These are phyloP conservation scores for Lepidochitona cinerea DNA, from an alignment of 2,888 invertebrate genomes.

Conservation along the genomic window DNA sequence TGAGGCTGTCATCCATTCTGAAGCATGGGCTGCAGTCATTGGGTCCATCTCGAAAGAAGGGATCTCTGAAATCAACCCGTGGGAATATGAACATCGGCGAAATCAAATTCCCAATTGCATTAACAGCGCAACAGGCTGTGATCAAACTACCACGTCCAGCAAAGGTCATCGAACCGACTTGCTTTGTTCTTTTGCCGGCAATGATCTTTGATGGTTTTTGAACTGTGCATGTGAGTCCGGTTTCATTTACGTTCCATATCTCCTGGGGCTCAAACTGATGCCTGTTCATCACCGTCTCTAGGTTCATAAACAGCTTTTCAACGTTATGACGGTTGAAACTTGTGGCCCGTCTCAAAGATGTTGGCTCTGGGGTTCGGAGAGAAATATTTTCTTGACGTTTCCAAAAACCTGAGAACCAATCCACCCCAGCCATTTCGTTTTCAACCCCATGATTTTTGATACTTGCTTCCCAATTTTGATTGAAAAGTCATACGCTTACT, in stretches of 20 bases:
- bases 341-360: slow-evolving; percentile 29
- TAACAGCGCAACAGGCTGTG: slow-evolving; percentile 23
- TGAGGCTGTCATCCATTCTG: slow-evolving; percentile 58
- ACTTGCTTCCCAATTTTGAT: too few relatives aligned
- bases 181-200: slow-evolving; percentile 6
- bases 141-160: slow-evolving; percentile 24
- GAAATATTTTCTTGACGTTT: slow-evolving; percentile 22
- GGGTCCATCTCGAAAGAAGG: slow-evolving; percentile 2
- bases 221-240: slow-evolving; percentile 31
- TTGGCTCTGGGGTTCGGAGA: slow-evolving; percentile 21
- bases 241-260: slow-evolving; percentile 33
- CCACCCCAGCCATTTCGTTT: neutral
- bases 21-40: slow-evolving; percentile 1
- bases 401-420: slow-evolving; percentile 8
- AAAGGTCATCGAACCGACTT: slow-evolving; percentile 14
- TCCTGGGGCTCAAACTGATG: slow-evolving; percentile 15
- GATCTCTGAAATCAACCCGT: neutral
- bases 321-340: slow-evolving; percentile 31
- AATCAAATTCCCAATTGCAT: slow-evolving; percentile 20
- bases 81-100: slow-evolving; percentile 30
- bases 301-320: slow-evolving; percentile 21
- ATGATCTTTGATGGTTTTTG: slow-evolving; percentile 25
- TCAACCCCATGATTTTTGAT: too few relatives aligned
- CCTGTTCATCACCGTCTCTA: slow-evolving; percentile 22
- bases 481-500: slow-evolving; percentile 20